Conservation (phyloP, 2,888 invertebrate genomes). For the Eupithecia subumbrata region DNA sequence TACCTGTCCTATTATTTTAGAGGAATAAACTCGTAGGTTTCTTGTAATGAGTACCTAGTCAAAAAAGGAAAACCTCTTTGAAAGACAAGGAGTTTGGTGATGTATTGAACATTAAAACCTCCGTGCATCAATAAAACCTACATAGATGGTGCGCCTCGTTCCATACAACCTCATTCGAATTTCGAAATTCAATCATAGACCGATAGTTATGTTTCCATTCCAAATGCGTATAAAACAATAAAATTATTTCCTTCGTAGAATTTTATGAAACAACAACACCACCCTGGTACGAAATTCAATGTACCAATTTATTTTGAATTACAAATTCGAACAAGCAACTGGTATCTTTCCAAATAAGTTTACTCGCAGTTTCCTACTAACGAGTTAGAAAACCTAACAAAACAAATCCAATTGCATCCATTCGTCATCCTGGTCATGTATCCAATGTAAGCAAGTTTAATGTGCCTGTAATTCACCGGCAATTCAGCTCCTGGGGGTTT, state of each 20-base stretch:
- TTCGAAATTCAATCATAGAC: not conserved
- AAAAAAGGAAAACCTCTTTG: not conserved
- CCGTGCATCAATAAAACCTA: not conserved
- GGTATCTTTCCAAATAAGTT: slow-evolving; percentile 11
- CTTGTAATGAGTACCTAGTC: not conserved
- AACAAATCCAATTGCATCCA: slow-evolving; percentile 9
- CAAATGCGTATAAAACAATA: not conserved
- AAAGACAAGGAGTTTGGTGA: not conserved
- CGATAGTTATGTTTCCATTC: not conserved
- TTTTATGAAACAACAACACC: not conserved
- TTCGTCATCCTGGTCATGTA: slow-evolving; percentile 25
- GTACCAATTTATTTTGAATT: slow-evolving; percentile 4
- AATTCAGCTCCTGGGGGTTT: slow-evolving; percentile 24
- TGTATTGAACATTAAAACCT: not conserved
- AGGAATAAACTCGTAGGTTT: not conserved
- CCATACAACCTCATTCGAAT: not conserved
- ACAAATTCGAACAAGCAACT: slow-evolving; percentile 14
- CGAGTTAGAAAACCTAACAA: not conserved
- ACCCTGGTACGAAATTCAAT: not conserved
- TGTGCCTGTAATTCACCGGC: slow-evolving; percentile 28
- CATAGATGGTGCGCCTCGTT: not conserved
- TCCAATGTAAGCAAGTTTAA: slow-evolving; percentile 23
- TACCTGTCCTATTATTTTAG: not conserved
- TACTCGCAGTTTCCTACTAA: not conserved
- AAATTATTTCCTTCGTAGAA: not conserved